Evolutionary conservation across 2,113 vertebrate species (phyloP).

Genomic region (Scopus umbretta): DNA sequence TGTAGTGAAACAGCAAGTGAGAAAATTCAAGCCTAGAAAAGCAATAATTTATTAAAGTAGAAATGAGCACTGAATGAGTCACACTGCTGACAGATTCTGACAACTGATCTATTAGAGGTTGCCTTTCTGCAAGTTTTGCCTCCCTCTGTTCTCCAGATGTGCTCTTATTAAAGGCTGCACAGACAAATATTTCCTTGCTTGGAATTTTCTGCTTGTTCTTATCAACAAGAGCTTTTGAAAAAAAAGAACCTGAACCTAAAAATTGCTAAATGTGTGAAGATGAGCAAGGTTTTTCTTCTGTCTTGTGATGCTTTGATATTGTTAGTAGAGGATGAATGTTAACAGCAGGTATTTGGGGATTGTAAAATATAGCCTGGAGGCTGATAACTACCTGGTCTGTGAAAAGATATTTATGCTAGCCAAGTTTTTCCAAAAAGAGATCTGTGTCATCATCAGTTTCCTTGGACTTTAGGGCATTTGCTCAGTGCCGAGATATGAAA

Average conservation of each 20-base stretch:
- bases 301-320: neutral
- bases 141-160: neutral
- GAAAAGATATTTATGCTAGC: neutral
- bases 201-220: neutral
- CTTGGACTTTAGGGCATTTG: neutral
- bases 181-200: neutral
- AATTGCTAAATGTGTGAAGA: neutral
- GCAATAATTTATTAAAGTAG: neutral
- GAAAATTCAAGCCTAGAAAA: conserved; percentile 25
- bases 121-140: neutral
- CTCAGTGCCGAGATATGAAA: neutral
- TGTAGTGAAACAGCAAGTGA: neutral
- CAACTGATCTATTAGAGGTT: neutral
- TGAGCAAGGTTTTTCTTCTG: neutral
- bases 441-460: neutral
- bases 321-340: neutral
- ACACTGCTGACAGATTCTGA: neutral
- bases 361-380: neutral
- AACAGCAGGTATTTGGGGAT: neutral
- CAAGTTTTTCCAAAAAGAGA: neutral
- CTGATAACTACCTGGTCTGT: neutral
- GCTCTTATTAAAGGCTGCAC: neutral
- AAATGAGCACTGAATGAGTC: neutral
- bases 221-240: neutral
- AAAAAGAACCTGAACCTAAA: neutral